Conservation (phyloP, 2,113 vertebrate species). For the Aptenodytes forsteri region DNA sequence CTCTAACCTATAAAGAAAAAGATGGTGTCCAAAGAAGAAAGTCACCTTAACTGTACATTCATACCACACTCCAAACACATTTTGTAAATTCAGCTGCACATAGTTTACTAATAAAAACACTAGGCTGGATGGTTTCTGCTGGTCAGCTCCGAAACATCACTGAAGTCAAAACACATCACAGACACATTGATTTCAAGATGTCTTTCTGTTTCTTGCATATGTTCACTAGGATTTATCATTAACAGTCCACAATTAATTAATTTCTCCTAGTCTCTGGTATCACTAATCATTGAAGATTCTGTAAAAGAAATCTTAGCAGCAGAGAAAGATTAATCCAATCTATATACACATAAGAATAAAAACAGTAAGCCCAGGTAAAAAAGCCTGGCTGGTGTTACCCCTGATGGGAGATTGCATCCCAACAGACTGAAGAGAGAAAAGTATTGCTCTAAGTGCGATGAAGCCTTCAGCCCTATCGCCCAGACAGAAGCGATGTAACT, state of each 20-base stretch:
- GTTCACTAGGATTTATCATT: not conserved
- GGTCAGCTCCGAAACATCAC: not conserved
- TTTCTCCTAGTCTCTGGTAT: not conserved
- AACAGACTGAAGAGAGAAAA: not conserved
- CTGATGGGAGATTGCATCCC: not conserved
- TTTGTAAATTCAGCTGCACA: not conserved
- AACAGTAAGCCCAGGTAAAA: not conserved
- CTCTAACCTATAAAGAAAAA: not conserved
- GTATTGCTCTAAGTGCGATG: not conserved
- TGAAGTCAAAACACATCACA: not conserved
- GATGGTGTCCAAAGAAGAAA: not conserved
- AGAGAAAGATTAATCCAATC: not conserved
- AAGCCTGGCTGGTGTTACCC: not conserved
- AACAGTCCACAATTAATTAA: not conserved
- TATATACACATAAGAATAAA: not conserved
- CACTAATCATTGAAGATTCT: not conserved
- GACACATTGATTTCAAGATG: not conserved
- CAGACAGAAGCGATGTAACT: not conserved
- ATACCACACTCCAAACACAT: not conserved
- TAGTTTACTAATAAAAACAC: not conserved
- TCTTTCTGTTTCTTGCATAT: not conserved
- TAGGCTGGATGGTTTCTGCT: not conserved
- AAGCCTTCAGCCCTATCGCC: not conserved
- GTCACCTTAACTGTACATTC: not conserved
- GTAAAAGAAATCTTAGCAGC: not conserved